A percentile compares a stretch with the other conserved stretches of the same genome.
phyloP scores from a whole-genome alignment of 2,888 invertebrate species.

The Drosophila setosimentum region DNA sequence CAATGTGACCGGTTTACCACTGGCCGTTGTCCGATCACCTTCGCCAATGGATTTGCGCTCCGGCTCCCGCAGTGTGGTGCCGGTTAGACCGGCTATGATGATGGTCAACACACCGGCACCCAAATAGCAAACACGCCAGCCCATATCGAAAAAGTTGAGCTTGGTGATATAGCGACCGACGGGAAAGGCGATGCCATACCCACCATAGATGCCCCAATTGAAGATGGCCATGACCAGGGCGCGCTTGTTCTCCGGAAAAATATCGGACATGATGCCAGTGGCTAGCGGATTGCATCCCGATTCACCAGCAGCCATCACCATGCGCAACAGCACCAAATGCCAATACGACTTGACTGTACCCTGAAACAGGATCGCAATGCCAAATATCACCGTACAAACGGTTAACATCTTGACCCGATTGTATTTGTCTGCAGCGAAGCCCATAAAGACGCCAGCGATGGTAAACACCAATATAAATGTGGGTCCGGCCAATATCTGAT shows the following conservation, averaged over 20 bases:
- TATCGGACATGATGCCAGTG: slow-evolving; percentile 93
- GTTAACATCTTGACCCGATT: slow-evolving; percentile 91
- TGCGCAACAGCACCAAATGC: slow-evolving; percentile 94
- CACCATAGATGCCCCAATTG: slow-evolving; percentile 98
- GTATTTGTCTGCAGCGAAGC: slow-evolving; percentile 92
- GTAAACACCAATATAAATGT: slow-evolving; percentile 97
- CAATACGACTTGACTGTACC: slow-evolving; percentile 94
- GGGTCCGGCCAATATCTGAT: slow-evolving; percentile 96
- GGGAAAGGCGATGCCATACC: slow-evolving; percentile 96
- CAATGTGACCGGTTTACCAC: slow-evolving; percentile 87
- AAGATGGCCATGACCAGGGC: slow-evolving; percentile 96
- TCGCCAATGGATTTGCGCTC: slow-evolving; percentile 91
- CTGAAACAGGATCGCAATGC: slow-evolving; percentile 93
- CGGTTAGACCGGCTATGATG: slow-evolving; percentile 89
- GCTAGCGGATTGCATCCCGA: slow-evolving; percentile 95
- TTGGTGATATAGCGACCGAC: slow-evolving; percentile 94
- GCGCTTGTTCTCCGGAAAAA: slow-evolving; percentile 92
- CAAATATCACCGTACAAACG: slow-evolving; percentile 92
- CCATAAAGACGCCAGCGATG: slow-evolving; percentile 93
- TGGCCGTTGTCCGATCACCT: slow-evolving; percentile 85
- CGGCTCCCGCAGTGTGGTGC: slow-evolving; percentile 91
- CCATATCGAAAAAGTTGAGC: slow-evolving; percentile 90
- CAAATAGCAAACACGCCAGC: slow-evolving; percentile 94
- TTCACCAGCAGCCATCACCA: slow-evolving; percentile 95
- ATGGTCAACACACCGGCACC: slow-evolving; percentile 92